phyloP scores from a whole-genome alignment of 2,888 invertebrate species.

The Standfussiana lucernea region DNA sequence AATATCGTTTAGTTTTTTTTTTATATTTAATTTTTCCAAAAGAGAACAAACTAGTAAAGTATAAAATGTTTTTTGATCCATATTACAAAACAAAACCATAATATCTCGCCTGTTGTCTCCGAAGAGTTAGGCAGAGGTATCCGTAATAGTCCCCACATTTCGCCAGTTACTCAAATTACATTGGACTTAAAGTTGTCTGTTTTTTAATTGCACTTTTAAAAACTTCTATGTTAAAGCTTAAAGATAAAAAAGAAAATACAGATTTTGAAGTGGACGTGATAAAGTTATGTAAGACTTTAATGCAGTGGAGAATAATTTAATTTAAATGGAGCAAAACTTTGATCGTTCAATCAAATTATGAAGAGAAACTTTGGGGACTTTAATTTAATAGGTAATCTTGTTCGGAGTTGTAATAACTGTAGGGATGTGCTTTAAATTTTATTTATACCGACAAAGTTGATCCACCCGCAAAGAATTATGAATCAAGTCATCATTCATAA shows the following conservation, averaged over 20 bases:
- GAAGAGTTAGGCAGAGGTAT: neutral
- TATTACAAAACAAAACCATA: neutral
- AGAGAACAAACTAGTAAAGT: conserved; percentile 1
- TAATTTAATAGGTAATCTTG: conserved; percentile 20
- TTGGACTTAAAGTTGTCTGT: conserved; percentile 6
- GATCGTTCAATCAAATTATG: conserved; percentile 43
- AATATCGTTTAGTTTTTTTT: neutral
- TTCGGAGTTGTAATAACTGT: neutral
- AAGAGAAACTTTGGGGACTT: conserved; percentile 16
- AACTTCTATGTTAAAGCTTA: neutral
- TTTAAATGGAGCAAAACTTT: conserved; percentile 27
- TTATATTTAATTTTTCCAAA: neutral
- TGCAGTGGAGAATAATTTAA: conserved; percentile 27
- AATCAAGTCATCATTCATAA: neutral
- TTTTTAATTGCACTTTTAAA: conserved; percentile 51
- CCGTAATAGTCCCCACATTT: neutral
- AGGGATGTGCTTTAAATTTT: neutral
- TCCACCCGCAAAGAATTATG: too few relatives aligned
- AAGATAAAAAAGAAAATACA: conserved; percentile 1
- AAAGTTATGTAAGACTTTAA: conserved; percentile 6
- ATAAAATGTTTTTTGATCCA: conserved; percentile 9
- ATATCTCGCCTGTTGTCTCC: neutral
- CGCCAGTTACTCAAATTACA: conserved; percentile 7
- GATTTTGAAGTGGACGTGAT: conserved; percentile 2
- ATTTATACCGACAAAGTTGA: neutral